phyloP scores from a whole-genome alignment of 2,888 invertebrate genomes.

The Dolichomitus sp. region DNA sequence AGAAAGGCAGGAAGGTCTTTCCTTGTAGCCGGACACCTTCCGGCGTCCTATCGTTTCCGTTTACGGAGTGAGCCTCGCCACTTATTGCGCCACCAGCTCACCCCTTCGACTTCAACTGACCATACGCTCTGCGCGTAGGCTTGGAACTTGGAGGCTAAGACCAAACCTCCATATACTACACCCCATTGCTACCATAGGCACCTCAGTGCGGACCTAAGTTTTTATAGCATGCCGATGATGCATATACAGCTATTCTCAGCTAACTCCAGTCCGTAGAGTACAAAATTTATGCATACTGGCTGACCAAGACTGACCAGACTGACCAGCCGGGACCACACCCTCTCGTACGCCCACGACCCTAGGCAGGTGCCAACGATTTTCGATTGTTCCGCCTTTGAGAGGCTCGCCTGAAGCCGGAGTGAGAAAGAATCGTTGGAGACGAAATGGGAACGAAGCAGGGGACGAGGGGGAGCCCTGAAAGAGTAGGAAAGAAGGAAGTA shows the following conservation, averaged over 20 bases:
- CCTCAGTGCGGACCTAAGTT: not conserved
- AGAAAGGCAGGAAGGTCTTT: constrained; percentile 79
- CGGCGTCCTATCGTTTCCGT: constrained; percentile 84
- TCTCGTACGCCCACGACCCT: constrained; percentile 55
- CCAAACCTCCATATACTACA: constrained; percentile 4
- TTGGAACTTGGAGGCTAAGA: constrained; percentile 19
- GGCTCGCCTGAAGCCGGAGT: constrained; percentile 18
- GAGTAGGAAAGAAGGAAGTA: constrained; percentile 4
- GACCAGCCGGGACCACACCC: constrained; percentile 47
- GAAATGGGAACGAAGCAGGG: constrained; percentile 66
- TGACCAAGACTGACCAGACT: constrained; percentile 27
- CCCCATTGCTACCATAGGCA: not conserved
- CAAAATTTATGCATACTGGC: constrained; percentile 38
- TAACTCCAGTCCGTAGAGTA: not conserved
- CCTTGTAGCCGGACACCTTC: constrained; percentile 84
- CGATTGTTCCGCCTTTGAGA: constrained; percentile 76
- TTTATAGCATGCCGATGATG: constrained; percentile 17
- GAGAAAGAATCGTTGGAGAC: constrained; percentile 23
- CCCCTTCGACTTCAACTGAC: constrained; percentile 25
- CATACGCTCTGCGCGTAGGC: constrained; percentile 14
- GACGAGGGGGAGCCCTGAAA: constrained; percentile 5
- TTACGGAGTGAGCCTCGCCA: constrained; percentile 77
- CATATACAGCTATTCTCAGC: constrained; percentile 1
- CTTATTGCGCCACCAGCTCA: constrained; percentile 74
- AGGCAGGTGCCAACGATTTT: constrained; percentile 79